Evolutionary conservation across 2,888 invertebrate species (phyloP).

Genomic region (Hoplodrina blanda): DNA sequence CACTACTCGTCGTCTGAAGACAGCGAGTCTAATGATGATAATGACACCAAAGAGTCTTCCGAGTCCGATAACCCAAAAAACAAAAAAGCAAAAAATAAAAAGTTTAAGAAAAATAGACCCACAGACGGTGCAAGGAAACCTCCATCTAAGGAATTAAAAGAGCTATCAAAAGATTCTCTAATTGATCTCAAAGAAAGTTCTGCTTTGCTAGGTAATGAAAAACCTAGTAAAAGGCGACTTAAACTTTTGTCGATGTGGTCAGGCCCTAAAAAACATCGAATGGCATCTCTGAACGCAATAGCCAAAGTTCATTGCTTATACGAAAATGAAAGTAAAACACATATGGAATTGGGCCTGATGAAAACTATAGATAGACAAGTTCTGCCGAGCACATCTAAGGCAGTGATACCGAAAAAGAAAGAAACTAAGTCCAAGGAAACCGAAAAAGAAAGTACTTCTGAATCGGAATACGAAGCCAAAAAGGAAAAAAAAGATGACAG

Average conservation of each 20-base stretch:
- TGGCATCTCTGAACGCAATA: slow-evolving; percentile 96
- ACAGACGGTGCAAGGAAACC: slow-evolving; percentile 81
- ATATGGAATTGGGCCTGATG: slow-evolving; percentile 91
- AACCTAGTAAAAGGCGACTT: slow-evolving; percentile 88
- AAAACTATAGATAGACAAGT: slow-evolving; percentile 86
- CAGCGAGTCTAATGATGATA: slow-evolving; percentile 87
- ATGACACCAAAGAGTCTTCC: slow-evolving; percentile 85
- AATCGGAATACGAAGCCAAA: slow-evolving; percentile 87
- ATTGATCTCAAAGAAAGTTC: slow-evolving; percentile 85
- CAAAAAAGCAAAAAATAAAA: slow-evolving; percentile 84
- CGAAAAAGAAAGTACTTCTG: slow-evolving; percentile 87
- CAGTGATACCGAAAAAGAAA: slow-evolving; percentile 83
- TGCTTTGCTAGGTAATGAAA: slow-evolving; percentile 79
- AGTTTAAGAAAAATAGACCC: slow-evolving; percentile 80
- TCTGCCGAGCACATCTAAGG: slow-evolving; percentile 89
- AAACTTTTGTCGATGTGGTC: slow-evolving; percentile 93
- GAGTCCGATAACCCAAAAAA: slow-evolving; percentile 80
- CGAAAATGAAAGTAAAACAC: slow-evolving; percentile 95
- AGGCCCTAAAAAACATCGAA: slow-evolving; percentile 95
- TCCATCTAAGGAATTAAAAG: slow-evolving; percentile 85
- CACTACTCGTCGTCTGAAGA: slow-evolving; percentile 86
- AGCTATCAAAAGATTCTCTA: slow-evolving; percentile 86
- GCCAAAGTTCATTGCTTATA: slow-evolving; percentile 98
- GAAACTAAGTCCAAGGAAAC: slow-evolving; percentile 82
- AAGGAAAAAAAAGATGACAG: slow-evolving; percentile 84